Percentiles rank a stretch among this genome's conserved stretches.
Conservation (phyloP, 2,888 invertebrate genomes). For the Lymantria dispar region DNA sequence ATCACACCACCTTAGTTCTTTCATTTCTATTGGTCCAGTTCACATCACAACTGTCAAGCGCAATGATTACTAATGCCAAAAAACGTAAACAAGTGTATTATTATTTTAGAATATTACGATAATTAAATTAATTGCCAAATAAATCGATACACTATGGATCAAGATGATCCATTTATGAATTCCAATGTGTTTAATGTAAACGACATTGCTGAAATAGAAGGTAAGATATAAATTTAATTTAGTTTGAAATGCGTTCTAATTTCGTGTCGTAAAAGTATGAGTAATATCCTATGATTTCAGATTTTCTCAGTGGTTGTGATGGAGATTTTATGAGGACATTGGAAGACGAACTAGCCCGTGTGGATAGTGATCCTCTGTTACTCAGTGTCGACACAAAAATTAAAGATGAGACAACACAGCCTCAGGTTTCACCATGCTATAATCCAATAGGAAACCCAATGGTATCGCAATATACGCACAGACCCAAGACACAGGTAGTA, state of each 20-base stretch:
- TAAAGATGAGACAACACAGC: constrained; percentile 46
- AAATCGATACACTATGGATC: constrained; percentile 51
- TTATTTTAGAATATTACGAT: constrained; percentile 18
- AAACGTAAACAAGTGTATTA: constrained; percentile 63
- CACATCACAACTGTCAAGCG: constrained; percentile 60
- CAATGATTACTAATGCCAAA: constrained; percentile 40
- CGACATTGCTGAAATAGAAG: constrained; percentile 87
- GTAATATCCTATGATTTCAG: constrained; percentile 60
- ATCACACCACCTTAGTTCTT: constrained; percentile 82
- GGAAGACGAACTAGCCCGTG: constrained; percentile 68
- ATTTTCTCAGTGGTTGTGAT: constrained; percentile 86
- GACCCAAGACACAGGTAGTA: constrained; percentile 30
- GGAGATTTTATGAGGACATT: constrained; percentile 83
- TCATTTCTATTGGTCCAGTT: constrained; percentile 82
- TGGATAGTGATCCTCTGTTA: constrained; percentile 55
- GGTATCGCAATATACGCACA: constrained; percentile 64
- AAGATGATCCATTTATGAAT: constrained; percentile 64
- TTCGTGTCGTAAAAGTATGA: constrained; percentile 14
- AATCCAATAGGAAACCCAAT: constrained; percentile 63
- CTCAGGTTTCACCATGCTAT: constrained; percentile 59
- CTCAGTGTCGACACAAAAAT: constrained; percentile 59
- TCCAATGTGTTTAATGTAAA: constrained; percentile 85
- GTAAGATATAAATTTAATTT: constrained; percentile 57
- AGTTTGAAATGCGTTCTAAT: not conserved
- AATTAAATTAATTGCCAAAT: constrained; percentile 6